These are phyloP conservation scores for Notoglanidium macrostoma DNA, from an alignment of 2,797 vertebrate genomes.

Conservation along the genomic window DNA sequence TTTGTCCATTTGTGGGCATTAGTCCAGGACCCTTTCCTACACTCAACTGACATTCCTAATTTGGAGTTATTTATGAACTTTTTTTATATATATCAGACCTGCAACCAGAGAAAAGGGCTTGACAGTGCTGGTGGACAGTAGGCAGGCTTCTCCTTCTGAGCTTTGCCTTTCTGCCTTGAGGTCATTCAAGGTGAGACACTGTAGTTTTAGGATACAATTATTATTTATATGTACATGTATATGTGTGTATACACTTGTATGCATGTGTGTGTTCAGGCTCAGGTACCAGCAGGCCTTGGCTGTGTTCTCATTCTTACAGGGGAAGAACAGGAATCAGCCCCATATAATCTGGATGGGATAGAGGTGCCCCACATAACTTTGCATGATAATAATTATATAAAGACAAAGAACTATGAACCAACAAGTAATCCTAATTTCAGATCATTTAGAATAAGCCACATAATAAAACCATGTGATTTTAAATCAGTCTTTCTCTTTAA, in stretches of 20 bases:
- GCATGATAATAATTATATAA: not conserved
- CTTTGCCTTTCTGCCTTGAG: constrained; percentile 70
- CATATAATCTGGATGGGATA: constrained; percentile 63
- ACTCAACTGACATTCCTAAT: not conserved
- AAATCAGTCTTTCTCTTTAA: not conserved
- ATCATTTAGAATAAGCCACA: not conserved
- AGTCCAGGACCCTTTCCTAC: not conserved
- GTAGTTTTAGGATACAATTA: not conserved
- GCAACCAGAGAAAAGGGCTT: constrained; percentile 76
- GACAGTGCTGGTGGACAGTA: constrained; percentile 76
- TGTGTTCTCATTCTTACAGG: constrained; percentile 75
- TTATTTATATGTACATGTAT: not conserved
- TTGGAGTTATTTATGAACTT: not conserved
- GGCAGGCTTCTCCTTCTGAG: constrained; percentile 63
- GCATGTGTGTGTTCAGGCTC: constrained; percentile 61
- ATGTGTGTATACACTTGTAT: not conserved
- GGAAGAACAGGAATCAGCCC: constrained; percentile 68
- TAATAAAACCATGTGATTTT: not conserved
- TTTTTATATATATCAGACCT: constrained; percentile 60
- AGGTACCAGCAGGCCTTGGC: constrained; percentile 70
- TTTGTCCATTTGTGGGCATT: not conserved
- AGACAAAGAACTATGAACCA: not conserved
- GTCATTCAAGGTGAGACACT: constrained; percentile 73
- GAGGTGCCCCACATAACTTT: constrained; percentile 65
- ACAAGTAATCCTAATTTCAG: not conserved